phyloP scores from a whole-genome alignment of 2,797 vertebrate genomes.

The Protonibea diacanthus region DNA sequence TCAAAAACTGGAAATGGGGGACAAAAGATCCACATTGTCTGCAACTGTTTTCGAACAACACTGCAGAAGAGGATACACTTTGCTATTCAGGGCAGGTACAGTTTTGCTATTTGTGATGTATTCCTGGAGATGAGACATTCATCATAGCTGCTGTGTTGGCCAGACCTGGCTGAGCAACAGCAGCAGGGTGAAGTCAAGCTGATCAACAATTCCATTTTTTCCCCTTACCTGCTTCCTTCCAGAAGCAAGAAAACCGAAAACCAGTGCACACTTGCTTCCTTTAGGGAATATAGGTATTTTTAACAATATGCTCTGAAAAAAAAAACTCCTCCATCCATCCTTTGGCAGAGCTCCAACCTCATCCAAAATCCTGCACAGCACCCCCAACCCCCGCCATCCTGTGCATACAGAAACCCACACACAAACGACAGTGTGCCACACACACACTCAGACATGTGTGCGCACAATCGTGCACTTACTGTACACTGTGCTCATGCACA shows the following conservation, averaged over 20 bases:
- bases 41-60: slow-evolving; percentile 63
- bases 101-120: slow-evolving; percentile 82
- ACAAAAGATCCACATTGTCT: slow-evolving; percentile 59
- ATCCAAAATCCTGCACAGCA: slow-evolving; percentile 73
- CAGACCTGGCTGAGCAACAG: slow-evolving; percentile 78
- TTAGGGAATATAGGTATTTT: slow-evolving; percentile 77
- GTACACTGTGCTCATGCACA: slow-evolving; percentile 39
- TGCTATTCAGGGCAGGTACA: slow-evolving; percentile 81
- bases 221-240: slow-evolving; percentile 54
- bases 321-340: slow-evolving; percentile 71
- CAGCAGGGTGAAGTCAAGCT: slow-evolving; percentile 77
- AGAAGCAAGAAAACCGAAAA: slow-evolving; percentile 60
- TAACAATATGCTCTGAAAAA: slow-evolving; percentile 66
- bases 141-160: slow-evolving; percentile 77
- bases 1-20: slow-evolving; percentile 29
- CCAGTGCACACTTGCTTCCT: slow-evolving; percentile 63
- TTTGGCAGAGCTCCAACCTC: slow-evolving; percentile 74
- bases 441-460: slow-evolving; percentile 34
- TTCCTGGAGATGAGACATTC: slow-evolving; percentile 83
- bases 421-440: slow-evolving; percentile 39
- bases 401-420: slow-evolving; percentile 69
- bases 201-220: slow-evolving; percentile 79
- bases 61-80: slow-evolving; percentile 69
- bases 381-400: slow-evolving; percentile 61
- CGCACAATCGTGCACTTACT: slow-evolving; percentile 35